These are phyloP conservation scores for Emydocephalus ijimae DNA, from an alignment of 2,113 vertebrate species.

Conservation along the genomic window DNA sequence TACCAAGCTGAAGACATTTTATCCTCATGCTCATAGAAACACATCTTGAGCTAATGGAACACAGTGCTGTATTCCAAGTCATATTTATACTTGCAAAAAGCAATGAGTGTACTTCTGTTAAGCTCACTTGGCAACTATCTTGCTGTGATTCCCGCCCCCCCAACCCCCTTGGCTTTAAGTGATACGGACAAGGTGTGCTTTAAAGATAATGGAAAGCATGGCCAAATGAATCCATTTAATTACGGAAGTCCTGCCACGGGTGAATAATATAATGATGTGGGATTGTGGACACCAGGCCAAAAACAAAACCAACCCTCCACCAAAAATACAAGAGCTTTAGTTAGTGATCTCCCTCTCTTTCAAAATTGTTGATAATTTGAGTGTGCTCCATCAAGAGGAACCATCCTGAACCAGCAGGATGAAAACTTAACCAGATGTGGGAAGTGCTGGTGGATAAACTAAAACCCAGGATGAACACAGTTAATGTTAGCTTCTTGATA, in stretches of 20 bases:
- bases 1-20: constrained; percentile 54
- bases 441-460: constrained; percentile 54
- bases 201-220: constrained; percentile 25
- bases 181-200: constrained; percentile 31
- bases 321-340: constrained; percentile 7
- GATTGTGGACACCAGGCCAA: constrained; percentile 21
- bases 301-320: constrained; percentile 25
- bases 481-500: constrained; percentile 76
- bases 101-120: constrained; percentile 3
- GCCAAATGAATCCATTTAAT: constrained; percentile 38
- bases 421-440: constrained; percentile 24
- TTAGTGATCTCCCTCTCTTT: constrained; percentile 30
- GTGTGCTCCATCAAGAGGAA: constrained; percentile 21
- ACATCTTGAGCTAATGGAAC: constrained; percentile 36
- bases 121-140: constrained; percentile 46
- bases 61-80: constrained; percentile 31
- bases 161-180: not conserved
- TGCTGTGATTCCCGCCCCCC: not conserved
- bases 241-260: not conserved
- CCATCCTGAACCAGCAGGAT: constrained; percentile 4
- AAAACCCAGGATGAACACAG: constrained; percentile 65
- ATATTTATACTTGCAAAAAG: constrained; percentile 37
- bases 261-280: constrained; percentile 5
- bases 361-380: constrained; percentile 33
- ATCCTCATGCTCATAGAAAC: constrained; percentile 30